Evolutionary conservation across 2,113 vertebrate species (phyloP), one percentile per base, ranked within the genome.

Genomic region (Plectropomus leopardus): DNA sequence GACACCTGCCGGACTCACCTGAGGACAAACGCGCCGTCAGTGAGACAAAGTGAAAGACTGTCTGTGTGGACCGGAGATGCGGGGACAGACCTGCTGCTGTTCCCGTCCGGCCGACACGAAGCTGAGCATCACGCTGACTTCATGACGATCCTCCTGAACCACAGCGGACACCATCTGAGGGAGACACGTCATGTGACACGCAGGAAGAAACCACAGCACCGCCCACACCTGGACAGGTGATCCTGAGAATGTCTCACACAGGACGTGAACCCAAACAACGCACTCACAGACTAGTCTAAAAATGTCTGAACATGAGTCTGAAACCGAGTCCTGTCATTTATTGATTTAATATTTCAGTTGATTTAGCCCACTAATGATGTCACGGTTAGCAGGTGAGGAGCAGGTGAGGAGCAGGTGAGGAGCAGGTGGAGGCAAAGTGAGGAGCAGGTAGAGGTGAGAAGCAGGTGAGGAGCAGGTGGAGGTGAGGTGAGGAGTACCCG

Each of bases 101-200:
- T 86, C 66, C 0, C 4, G 73, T 84, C 83, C 65, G 3, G 92
- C 95, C 40, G 95, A 89, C 64, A 94, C 82, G 0, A 97, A 99
- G 91, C 94, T 97, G 87, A 99, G 1, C 8, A 91, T 96, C 88
- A 99, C 87, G 64, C 94, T 96, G 89, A 99, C 95, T 88, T 97
- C 95, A 55, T 28, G 86, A 17, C 84, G 88, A 75, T 97, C 96
- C 70, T 99, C 96, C 64, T 92, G 91, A 76, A 98, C 65, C 69
- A 95, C 89, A 15, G 97, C 98, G 26, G 95, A 97, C 7, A 96
- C 93, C 80, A 99, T 93, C 98, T 99, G 92, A 63, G 75, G 60
- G n/a, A 19, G 23, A 74, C 47, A 42, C 0, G 2, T 23, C 47
- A 69, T 2, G 1, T 24, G 28, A 64, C n/a, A n/a, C n/a, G n/a